Evolutionary conservation across 1,140 invertebrate species (phyloP).

Genomic region (Zaprionus kolodkinae): DNA sequence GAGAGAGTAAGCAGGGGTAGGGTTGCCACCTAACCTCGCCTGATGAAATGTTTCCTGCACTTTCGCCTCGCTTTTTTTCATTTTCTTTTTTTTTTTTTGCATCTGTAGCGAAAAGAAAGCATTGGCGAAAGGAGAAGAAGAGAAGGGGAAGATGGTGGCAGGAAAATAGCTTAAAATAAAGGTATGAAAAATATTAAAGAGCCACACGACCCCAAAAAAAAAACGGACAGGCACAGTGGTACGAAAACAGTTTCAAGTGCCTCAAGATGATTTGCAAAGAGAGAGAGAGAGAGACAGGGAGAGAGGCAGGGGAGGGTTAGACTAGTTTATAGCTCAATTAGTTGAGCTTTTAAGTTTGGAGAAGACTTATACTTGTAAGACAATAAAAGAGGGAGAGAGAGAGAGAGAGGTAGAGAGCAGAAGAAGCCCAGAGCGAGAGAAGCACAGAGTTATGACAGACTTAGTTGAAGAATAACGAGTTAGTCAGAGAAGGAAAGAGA

Average conservation of each 20-base stretch:
- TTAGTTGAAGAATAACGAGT: background rate
- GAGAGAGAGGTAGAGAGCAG: background rate
- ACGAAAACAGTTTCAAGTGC: background rate
- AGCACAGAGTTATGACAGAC: background rate
- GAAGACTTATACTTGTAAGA: background rate
- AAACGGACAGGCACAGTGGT: background rate
- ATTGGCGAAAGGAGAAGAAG: background rate
- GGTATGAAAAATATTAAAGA: constrained; percentile 7
- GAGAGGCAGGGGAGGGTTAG: background rate
- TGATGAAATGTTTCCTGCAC: constrained; percentile 80
- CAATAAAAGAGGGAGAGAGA: background rate
- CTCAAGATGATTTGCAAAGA: background rate
- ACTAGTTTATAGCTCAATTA: background rate
- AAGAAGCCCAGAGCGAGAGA: constrained; percentile 1
- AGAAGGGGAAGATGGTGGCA: constrained; percentile 4
- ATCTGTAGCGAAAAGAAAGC: background rate
- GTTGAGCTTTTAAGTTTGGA: background rate
- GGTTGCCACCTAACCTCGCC: constrained; percentile 30
- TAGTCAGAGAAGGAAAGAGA: background rate
- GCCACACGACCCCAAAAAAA: background rate
- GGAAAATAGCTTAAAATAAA: background rate
- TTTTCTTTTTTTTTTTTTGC: background rate
- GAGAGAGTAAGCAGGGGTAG: background rate
- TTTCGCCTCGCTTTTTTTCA: constrained; percentile 46
- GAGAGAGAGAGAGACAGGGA: background rate